These are phyloP conservation scores for Leptestheria dahalacensis DNA, from an alignment of 1,140 invertebrate genomes.

Conservation along the genomic window DNA sequence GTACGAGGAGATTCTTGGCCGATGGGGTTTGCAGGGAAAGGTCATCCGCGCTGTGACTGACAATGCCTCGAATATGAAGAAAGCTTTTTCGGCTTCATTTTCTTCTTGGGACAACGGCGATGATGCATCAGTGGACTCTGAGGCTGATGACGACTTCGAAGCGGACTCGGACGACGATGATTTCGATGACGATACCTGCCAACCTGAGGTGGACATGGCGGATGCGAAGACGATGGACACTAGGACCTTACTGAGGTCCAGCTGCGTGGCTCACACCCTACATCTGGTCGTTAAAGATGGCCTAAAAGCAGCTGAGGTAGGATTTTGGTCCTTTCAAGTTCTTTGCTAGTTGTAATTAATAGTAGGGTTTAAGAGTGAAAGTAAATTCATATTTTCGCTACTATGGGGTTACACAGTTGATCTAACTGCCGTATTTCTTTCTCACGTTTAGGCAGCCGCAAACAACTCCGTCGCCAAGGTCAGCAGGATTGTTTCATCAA, in stretches of 20 bases:
- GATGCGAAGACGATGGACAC: background rate
- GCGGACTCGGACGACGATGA: background rate
- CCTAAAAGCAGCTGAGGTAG: background rate
- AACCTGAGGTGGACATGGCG: background rate
- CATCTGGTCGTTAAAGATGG: constrained; percentile 6
- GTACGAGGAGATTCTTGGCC: background rate
- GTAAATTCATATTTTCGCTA: no score
- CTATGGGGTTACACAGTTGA: no score
- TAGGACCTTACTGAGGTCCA: background rate
- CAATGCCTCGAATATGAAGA: constrained; percentile 4
- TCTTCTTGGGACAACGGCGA: background rate
- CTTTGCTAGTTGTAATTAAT: no score
- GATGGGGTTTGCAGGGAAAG: background rate
- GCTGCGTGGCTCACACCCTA: constrained; percentile 5
- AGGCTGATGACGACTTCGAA: background rate
- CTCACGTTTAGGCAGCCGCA: background rate
- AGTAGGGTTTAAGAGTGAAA: no score
- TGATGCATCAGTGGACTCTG: background rate
- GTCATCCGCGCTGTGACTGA: background rate
- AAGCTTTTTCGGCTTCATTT: background rate
- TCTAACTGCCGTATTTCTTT: no score
- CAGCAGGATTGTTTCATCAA: background rate
- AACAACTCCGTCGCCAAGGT: background rate
- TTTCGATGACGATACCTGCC: background rate
- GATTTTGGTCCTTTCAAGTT: no score